phyloP scores from a whole-genome alignment of 2,888 invertebrate species.

The Plusia festucae region DNA sequence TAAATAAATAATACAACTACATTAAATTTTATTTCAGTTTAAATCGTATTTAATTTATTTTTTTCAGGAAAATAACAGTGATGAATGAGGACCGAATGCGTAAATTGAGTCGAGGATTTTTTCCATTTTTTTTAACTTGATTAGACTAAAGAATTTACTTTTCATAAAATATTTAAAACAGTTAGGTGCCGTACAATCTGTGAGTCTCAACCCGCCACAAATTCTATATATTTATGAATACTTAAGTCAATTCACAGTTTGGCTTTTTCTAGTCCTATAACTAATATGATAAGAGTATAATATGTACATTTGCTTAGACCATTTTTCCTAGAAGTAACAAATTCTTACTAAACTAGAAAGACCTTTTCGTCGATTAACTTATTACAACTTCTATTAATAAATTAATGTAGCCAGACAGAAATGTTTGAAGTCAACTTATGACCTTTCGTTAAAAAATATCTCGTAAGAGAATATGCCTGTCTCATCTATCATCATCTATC shows the following conservation, averaged over 20 bases:
- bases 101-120: too few species aligned
- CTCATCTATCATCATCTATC: too few species aligned
- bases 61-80: too few species aligned
- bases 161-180: background rate
- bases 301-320: conserved; percentile 68
- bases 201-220: conserved; percentile 38
- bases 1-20: background rate
- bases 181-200: background rate
- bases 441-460: background rate
- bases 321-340: conserved; percentile 66
- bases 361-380: conserved; percentile 56
- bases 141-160: too few species aligned
- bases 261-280: conserved; percentile 74
- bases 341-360: conserved; percentile 60
- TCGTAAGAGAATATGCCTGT: conserved; percentile 8
- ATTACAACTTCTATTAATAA: conserved; percentile 33
- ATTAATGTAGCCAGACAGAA: conserved; percentile 3
- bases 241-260: conserved; percentile 76
- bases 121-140: too few species aligned
- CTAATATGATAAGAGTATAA: conserved; percentile 59
- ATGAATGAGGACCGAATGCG: too few species aligned
- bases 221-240: conserved; percentile 44
- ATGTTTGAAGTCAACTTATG: background rate
- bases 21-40: background rate
- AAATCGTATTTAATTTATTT: too few species aligned